Evolutionary conservation across 2,113 vertebrate genomes (phyloP).

Genomic region (Carassius carassius): DNA sequence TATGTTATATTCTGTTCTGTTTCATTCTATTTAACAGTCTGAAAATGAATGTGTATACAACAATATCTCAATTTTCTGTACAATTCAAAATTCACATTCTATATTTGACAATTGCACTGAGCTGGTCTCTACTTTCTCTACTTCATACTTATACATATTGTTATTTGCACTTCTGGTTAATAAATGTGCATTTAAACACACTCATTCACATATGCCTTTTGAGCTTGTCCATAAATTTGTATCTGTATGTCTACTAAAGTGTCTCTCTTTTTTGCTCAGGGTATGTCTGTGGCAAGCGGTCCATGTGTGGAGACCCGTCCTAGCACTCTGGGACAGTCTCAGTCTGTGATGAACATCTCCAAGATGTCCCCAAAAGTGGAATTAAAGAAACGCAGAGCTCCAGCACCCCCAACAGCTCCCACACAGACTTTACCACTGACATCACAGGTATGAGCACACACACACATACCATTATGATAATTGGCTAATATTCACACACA

Average conservation of each 20-base stretch:
- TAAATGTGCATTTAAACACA: background rate
- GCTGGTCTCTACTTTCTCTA: background rate
- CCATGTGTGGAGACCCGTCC: conserved; percentile 75
- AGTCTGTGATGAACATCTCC: conserved; percentile 84
- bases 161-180: background rate
- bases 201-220: background rate
- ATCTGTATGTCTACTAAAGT: conserved; percentile 35
- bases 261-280: conserved; percentile 67
- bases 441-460: conserved; percentile 67
- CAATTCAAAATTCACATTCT: background rate
- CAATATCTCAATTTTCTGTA: background rate
- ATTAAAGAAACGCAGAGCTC: conserved; percentile 86
- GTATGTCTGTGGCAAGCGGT: conserved; percentile 72
- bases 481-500: background rate
- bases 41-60: background rate
- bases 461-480: background rate
- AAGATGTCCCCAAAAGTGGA: conserved; percentile 78
- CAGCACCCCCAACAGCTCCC: conserved; percentile 75
- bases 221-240: conserved; percentile 17
- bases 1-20: background rate
- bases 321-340: conserved; percentile 79
- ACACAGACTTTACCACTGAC: conserved; percentile 40
- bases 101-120: background rate
- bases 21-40: background rate
- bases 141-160: background rate